These are phyloP conservation scores for Papilio polytes DNA, from an alignment of 1,140 invertebrate genomes.

Conservation along the genomic window DNA sequence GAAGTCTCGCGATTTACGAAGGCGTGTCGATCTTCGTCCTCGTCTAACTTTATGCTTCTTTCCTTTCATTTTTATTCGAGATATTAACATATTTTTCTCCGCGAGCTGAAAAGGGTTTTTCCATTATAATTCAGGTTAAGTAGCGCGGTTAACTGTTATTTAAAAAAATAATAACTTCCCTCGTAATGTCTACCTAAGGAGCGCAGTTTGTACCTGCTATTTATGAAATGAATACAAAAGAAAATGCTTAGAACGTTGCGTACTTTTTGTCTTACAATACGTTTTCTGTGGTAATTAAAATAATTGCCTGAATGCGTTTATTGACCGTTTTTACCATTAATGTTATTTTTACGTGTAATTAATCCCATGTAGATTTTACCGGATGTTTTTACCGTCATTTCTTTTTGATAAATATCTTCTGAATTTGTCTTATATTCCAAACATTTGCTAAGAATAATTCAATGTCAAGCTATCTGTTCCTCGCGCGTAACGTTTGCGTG, in stretches of 20 bases:
- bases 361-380: not conserved
- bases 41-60: conserved; percentile 13
- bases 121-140: conserved; percentile 34
- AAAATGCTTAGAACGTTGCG: not conserved
- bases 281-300: not conserved
- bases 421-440: conserved; percentile 13
- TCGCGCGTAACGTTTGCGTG: conserved; percentile 7
- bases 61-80: conserved; percentile 8
- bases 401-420: conserved; percentile 17
- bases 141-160: conserved; percentile 21
- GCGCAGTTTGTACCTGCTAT: not conserved
- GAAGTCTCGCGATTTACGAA: conserved; percentile 1
- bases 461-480: not conserved
- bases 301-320: not conserved
- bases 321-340: not conserved
- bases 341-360: not conserved
- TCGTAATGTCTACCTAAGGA: not conserved
- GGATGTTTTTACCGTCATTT: not conserved
- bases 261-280: not conserved
- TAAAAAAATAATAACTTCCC: conserved; percentile 9
- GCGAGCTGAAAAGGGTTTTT: conserved; percentile 25
- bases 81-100: conserved; percentile 24
- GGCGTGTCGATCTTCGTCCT: not conserved
- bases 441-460: conserved; percentile 14
- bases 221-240: not conserved